Percentiles rank a stretch among this genome's conserved stretches.
phyloP scores from a whole-genome alignment of 1,140 invertebrate species.

The Trachelipus rathkii region DNA sequence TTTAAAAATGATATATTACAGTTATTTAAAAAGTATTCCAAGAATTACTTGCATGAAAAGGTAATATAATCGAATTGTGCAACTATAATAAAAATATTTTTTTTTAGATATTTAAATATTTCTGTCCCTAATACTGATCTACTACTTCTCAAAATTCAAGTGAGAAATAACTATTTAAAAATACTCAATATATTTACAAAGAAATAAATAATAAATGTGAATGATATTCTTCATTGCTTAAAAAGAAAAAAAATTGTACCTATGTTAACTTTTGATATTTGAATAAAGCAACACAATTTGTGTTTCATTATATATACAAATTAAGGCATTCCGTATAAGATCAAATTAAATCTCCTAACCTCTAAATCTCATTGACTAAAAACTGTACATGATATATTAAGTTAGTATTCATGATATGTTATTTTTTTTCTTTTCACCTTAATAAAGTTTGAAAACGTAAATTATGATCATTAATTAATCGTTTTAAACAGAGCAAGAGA shows the following conservation, averaged over 20 bases:
- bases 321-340: constrained; percentile 7
- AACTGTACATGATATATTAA: not conserved
- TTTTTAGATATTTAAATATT: not conserved
- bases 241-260: not conserved
- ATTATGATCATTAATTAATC: no score
- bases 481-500: no score
- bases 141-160: not conserved
- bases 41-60: not conserved
- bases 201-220: constrained; percentile 6
- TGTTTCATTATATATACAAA: constrained; percentile 9
- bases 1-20: not conserved
- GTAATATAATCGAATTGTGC: no score
- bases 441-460: no score
- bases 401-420: constrained; percentile 2
- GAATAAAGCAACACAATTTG: not conserved
- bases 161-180: not conserved
- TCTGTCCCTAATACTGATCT: not conserved
- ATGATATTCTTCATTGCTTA: not conserved
- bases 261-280: constrained; percentile 4
- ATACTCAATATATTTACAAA: not conserved
- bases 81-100: not conserved
- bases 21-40: constrained; percentile 13
- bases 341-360: not conserved
- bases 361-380: not conserved
- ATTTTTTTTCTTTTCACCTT: no score